These are phyloP conservation scores for Cottoperca gobio DNA, from an alignment of 2,797 vertebrate species.

Conservation along the genomic window DNA sequence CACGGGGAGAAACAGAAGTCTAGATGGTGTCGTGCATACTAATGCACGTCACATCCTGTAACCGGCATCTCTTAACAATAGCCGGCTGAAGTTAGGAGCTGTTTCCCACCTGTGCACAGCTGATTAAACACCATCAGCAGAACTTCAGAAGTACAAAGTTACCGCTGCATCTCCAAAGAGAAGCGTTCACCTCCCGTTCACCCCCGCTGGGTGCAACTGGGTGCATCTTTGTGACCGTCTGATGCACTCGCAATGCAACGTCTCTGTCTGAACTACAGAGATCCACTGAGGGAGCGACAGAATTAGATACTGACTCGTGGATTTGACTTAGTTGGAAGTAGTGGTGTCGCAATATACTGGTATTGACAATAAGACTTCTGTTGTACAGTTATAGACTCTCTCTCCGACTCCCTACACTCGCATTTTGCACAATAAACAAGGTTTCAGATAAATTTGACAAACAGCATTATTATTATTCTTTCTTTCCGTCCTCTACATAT, in stretches of 20 bases:
- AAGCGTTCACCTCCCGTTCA: slow-evolving; percentile 26
- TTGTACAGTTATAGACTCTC: no score
- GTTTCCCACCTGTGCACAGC: slow-evolving; percentile 40
- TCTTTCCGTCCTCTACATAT: no score
- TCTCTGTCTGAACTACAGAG: neutral
- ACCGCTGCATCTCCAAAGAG: neutral
- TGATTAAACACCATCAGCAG: slow-evolving; percentile 40
- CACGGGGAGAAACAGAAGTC: slow-evolving; percentile 46
- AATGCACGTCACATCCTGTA: slow-evolving; percentile 32
- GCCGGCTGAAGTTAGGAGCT: slow-evolving; percentile 35
- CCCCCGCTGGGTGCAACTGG: slow-evolving; percentile 2
- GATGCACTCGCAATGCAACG: neutral
- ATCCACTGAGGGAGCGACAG: slow-evolving; percentile 13
- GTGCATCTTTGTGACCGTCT: slow-evolving; percentile 1
- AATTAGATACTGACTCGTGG: slow-evolving; percentile 41
- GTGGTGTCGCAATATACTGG: no score
- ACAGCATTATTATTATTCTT: no score
- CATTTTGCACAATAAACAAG: no score
- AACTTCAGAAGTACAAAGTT: slow-evolving; percentile 4
- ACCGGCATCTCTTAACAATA: slow-evolving; percentile 39
- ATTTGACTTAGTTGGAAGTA: slow-evolving; percentile 21
- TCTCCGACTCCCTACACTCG: no score
- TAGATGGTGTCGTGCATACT: slow-evolving; percentile 47
- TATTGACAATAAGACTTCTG: no score
- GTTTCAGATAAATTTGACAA: no score